Evolutionary conservation across 2,888 invertebrate genomes (phyloP).

Genomic region (Epsilonema sp.): DNA sequence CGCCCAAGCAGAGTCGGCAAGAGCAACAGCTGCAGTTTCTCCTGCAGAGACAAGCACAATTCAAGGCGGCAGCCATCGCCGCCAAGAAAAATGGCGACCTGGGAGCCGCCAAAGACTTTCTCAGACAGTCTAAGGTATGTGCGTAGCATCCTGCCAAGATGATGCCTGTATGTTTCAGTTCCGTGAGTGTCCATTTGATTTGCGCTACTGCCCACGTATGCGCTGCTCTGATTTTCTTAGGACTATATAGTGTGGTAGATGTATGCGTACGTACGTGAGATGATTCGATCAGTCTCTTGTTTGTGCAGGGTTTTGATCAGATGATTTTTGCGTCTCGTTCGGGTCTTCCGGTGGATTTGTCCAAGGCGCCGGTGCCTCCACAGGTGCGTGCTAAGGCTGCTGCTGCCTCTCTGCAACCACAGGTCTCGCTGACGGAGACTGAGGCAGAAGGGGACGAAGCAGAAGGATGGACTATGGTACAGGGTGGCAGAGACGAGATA

Average conservation of each 20-base stretch:
- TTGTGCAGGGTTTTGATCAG: slow-evolving; percentile 59
- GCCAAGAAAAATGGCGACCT: slow-evolving; percentile 65
- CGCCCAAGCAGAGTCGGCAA: slow-evolving; percentile 17
- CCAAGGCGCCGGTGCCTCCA: slow-evolving; percentile 30
- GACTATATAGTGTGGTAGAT: slow-evolving; percentile 4
- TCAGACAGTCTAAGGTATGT: slow-evolving; percentile 53
- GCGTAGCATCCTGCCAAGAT: neutral
- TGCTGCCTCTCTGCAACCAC: neutral
- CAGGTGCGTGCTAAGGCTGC: slow-evolving; percentile 12
- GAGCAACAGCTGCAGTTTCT: slow-evolving; percentile 60
- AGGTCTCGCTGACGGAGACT: neutral
- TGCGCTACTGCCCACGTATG: too few relatives aligned
- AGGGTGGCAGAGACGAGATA: slow-evolving; percentile 42
- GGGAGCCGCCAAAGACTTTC: slow-evolving; percentile 63
- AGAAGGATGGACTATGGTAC: slow-evolving; percentile 14
- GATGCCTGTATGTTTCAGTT: neutral
- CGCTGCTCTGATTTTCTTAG: neutral
- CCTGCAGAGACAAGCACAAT: slow-evolving; percentile 56
- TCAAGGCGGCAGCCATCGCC: slow-evolving; percentile 62
- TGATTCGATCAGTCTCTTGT: too few relatives aligned
- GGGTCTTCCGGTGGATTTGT: slow-evolving; percentile 48
- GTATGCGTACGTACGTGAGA: too few relatives aligned
- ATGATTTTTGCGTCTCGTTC: slow-evolving; percentile 65
- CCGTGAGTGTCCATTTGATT: too few relatives aligned
- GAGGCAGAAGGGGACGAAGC: neutral